Evolutionary conservation across 2,797 vertebrate species (phyloP).

Genomic region (Sebastes steindachneri): DNA sequence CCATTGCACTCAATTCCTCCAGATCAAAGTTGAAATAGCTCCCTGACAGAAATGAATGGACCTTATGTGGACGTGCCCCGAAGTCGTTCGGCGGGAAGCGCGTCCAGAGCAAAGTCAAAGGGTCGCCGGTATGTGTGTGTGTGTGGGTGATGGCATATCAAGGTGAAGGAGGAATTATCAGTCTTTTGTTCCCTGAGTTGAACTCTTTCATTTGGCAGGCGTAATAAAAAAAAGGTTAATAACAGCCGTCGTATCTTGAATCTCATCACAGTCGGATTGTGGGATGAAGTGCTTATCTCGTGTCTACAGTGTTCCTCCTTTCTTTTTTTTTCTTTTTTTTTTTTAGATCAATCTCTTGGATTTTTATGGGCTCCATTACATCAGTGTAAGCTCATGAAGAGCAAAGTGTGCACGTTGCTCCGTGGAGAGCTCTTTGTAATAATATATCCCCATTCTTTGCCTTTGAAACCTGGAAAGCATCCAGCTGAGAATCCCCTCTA

Average conservation of each 20-base stretch:
- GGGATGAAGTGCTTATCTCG: constrained; percentile 18
- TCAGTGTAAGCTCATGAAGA: constrained; percentile 6
- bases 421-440: constrained; percentile 62
- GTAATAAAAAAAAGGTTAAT: constrained; percentile 19
- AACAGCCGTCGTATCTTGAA: background rate
- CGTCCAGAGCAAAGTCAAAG: constrained; percentile 57
- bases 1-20: background rate
- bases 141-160: constrained; percentile 44
- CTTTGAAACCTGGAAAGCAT: constrained; percentile 65
- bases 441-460: constrained; percentile 62
- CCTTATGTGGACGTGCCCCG: constrained; percentile 31
- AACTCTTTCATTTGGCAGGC: constrained; percentile 21
- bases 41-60: constrained; percentile 44
- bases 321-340: background rate
- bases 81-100: constrained; percentile 51
- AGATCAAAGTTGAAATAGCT: constrained; percentile 60
- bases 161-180: constrained; percentile 62
- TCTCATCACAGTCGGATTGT: constrained; percentile 2
- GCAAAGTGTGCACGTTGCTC: constrained; percentile 27
- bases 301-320: background rate
- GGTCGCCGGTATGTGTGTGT: background rate
- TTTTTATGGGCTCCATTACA: constrained; percentile 47
- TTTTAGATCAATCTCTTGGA: constrained; percentile 1
- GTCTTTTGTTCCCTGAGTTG: constrained; percentile 7
- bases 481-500: constrained; percentile 55